phyloP scores from a whole-genome alignment of 2,113 vertebrate species.

The Tetrax tetrax region DNA sequence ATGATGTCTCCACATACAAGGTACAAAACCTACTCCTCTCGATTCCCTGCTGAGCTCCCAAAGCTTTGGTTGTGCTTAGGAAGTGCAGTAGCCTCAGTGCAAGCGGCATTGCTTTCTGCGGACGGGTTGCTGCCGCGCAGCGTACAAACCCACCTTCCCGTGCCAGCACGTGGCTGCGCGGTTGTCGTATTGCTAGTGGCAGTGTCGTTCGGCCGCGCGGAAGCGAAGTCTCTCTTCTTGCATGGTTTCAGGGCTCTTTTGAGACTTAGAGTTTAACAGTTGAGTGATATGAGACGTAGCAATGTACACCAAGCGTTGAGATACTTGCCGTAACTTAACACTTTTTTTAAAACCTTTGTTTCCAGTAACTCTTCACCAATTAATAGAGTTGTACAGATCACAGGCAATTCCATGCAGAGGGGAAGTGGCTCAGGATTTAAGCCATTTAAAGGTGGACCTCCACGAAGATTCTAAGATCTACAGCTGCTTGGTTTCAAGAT shows the following conservation, averaged over 20 bases:
- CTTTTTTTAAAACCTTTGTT: conserved; percentile 62
- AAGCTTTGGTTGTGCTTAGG: not conserved
- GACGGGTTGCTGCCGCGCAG: not conserved
- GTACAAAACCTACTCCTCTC: conserved; percentile 64
- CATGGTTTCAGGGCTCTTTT: not conserved
- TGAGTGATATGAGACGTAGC: not conserved
- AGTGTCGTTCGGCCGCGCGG: not conserved
- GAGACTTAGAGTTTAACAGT: not conserved
- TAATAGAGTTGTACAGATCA: conserved; percentile 96
- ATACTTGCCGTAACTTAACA: not conserved
- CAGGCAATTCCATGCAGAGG: conserved; percentile 87
- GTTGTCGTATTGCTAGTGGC: accelerated
- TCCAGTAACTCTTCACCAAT: conserved; percentile 90
- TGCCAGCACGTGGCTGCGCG: not conserved
- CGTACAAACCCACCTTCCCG: not conserved
- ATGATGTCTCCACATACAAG: conserved; percentile 89
- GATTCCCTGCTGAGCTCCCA: not conserved
- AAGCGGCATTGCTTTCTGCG: not conserved
- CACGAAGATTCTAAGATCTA: conserved; percentile 84
- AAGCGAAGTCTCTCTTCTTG: not conserved
- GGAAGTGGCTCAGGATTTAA: conserved; percentile 92
- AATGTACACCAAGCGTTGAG: not conserved
- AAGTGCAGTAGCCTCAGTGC: not conserved
- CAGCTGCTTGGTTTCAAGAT: conserved; percentile 74
- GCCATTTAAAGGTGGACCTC: conserved; percentile 90